A percentile compares a stretch with the other conserved stretches of the same genome.
phyloP scores from a whole-genome alignment of 2,113 vertebrate genomes.

The Corythornis cristatus region DNA sequence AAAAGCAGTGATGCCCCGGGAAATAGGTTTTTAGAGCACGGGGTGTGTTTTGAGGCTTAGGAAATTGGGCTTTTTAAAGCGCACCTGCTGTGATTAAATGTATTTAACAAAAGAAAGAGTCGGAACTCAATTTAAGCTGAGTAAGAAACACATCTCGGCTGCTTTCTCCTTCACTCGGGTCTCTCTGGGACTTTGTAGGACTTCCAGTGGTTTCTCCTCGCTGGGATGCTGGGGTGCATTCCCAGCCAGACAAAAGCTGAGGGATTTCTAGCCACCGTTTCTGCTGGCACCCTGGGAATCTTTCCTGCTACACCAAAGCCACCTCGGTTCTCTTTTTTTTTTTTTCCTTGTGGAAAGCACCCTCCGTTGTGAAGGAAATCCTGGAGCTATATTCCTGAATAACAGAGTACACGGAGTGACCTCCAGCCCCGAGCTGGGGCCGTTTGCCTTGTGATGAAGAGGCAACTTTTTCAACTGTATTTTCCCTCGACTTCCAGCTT shows the following conservation, averaged over 20 bases:
- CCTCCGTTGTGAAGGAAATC: not conserved
- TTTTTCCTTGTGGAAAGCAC: not conserved
- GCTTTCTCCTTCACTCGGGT: not conserved
- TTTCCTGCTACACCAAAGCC: not conserved
- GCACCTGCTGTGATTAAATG: constrained; percentile 57
- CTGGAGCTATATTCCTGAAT: not conserved
- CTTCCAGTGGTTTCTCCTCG: not conserved
- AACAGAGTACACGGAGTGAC: accelerated
- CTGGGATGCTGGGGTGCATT: not conserved
- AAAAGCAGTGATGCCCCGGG: not conserved
- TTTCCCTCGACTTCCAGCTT: not conserved
- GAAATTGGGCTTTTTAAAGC: not conserved
- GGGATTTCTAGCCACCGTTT: not conserved
- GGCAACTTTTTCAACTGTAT: not conserved
- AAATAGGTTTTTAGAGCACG: not conserved
- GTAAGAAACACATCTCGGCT: not conserved
- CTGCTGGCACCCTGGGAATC: not conserved
- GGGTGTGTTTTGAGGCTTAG: not conserved
- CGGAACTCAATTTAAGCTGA: not conserved
- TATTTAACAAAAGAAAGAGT: not conserved
- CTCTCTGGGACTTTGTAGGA: not conserved
- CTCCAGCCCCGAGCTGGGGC: accelerated
- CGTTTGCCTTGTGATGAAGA: not conserved
- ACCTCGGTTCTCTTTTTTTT: not conserved
- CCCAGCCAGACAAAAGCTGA: not conserved